Percentiles rank a stretch among this genome's conserved stretches.
phyloP scores from a whole-genome alignment of 2,888 invertebrate species.

The Sarcophaga subvicina region DNA sequence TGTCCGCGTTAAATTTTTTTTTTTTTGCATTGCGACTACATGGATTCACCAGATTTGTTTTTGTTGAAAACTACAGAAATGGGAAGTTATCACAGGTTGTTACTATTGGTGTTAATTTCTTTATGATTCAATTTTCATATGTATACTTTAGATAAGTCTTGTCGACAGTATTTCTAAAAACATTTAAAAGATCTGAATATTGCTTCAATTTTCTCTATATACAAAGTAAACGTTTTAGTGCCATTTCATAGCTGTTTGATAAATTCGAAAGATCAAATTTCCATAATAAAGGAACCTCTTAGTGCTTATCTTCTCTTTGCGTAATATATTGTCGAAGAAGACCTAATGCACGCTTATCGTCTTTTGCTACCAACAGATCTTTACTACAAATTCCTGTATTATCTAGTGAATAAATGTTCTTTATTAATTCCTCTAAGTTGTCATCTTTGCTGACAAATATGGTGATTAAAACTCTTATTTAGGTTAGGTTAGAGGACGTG shows the following conservation, averaged over 20 bases:
- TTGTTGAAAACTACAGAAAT: slow-evolving; percentile 65
- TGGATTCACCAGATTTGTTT: slow-evolving; percentile 45
- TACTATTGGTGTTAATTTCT: not conserved
- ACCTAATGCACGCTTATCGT: not conserved
- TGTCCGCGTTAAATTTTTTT: slow-evolving; percentile 46
- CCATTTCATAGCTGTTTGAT: slow-evolving; percentile 1
- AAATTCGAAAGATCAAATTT: not conserved
- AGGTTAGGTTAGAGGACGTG: too few relatives aligned
- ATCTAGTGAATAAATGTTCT: slow-evolving; percentile 38
- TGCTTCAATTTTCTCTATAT: slow-evolving; percentile 2
- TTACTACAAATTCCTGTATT: slow-evolving; percentile 41
- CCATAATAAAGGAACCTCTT: slow-evolving; percentile 5
- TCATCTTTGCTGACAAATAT: slow-evolving; percentile 29
- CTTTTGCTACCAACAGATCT: slow-evolving; percentile 15
- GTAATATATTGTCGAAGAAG: not conserved
- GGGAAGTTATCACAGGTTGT: slow-evolving; percentile 71
- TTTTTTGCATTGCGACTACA: slow-evolving; percentile 51
- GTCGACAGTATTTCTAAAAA: not conserved
- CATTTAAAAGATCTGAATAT: not conserved
- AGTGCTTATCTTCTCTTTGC: not conserved
- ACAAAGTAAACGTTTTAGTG: not conserved
- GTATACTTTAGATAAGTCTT: slow-evolving; percentile 9
- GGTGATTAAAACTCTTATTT: slow-evolving; percentile 28
- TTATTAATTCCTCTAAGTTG: slow-evolving; percentile 41
- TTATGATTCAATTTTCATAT: slow-evolving; percentile 3